A percentile compares a stretch with the other conserved stretches of the same genome.
Conservation (phyloP, 2,888 invertebrate species). For the Stenodera caucasica region DNA sequence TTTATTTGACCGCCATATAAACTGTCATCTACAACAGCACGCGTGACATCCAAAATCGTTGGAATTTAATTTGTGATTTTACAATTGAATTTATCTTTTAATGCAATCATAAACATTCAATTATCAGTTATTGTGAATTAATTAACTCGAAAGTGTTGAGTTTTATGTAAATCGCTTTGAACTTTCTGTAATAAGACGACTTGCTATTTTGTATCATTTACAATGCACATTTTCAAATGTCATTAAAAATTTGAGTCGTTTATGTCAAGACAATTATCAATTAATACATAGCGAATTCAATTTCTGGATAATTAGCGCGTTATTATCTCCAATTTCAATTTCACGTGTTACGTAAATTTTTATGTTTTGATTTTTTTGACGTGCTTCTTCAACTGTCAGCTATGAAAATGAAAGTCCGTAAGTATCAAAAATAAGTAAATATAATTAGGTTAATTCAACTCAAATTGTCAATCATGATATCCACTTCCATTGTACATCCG, state of each 20-base stretch:
- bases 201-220: conserved; percentile 5
- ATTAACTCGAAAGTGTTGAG: too few species aligned
- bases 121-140: too few species aligned
- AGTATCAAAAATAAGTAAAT: conserved; percentile 32
- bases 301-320: conserved; percentile 7
- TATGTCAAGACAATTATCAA: neutral
- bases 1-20: conserved; percentile 46
- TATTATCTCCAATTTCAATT: conserved; percentile 16
- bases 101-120: neutral
- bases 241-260: conserved; percentile 8
- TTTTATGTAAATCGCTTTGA: neutral
- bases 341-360: conserved; percentile 39
- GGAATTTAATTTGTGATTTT: neutral
- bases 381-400: conserved; percentile 34
- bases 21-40: conserved; percentile 42
- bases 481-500: too few species aligned
- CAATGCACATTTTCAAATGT: conserved; percentile 22
- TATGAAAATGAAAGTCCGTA: conserved; percentile 47
- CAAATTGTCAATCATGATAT: neutral
- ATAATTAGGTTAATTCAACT: neutral
- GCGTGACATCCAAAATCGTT: conserved; percentile 35
- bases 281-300: neutral
- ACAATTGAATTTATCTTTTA: neutral
- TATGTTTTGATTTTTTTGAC: conserved; percentile 32
- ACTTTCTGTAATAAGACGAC: neutral